These are phyloP conservation scores for Larimichthys polyactis DNA, from an alignment of 2,113 vertebrate genomes.

Conservation along the genomic window DNA sequence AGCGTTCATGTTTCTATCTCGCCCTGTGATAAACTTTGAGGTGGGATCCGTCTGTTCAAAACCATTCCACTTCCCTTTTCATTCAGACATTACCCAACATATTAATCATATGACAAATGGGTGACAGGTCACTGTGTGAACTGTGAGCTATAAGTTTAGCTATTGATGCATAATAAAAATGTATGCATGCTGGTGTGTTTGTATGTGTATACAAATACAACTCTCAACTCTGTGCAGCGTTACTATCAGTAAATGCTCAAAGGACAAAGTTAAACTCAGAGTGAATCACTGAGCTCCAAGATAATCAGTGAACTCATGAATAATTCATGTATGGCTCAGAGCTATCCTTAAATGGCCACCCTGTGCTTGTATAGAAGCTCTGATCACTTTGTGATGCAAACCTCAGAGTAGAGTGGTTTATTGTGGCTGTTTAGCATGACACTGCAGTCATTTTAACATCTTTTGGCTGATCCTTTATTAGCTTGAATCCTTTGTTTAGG, in stretches of 20 bases:
- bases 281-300: neutral
- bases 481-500: neutral
- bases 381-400: constrained; percentile 40
- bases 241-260: constrained; percentile 12
- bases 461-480: neutral
- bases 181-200: neutral
- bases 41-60: neutral
- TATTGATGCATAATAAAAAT: neutral
- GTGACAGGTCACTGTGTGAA: constrained; percentile 45
- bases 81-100: too few relatives aligned
- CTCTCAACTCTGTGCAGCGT: neutral
- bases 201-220: neutral
- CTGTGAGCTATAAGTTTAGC: constrained; percentile 25
- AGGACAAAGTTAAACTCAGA: constrained; percentile 20
- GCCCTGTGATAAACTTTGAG: neutral
- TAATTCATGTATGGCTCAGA: constrained; percentile 2
- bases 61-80: constrained; percentile 54
- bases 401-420: constrained; percentile 4
- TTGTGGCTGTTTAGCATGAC: constrained; percentile 34
- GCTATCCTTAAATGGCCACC: neutral
- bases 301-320: constrained; percentile 18
- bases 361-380: neutral
- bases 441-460: constrained; percentile 16
- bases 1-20: constrained; percentile 14
- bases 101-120: constrained; percentile 21